A percentile compares a stretch with the other conserved stretches of the same genome.
phyloP scores from a whole-genome alignment of 1,140 invertebrate species.

The Tribolium madens region DNA sequence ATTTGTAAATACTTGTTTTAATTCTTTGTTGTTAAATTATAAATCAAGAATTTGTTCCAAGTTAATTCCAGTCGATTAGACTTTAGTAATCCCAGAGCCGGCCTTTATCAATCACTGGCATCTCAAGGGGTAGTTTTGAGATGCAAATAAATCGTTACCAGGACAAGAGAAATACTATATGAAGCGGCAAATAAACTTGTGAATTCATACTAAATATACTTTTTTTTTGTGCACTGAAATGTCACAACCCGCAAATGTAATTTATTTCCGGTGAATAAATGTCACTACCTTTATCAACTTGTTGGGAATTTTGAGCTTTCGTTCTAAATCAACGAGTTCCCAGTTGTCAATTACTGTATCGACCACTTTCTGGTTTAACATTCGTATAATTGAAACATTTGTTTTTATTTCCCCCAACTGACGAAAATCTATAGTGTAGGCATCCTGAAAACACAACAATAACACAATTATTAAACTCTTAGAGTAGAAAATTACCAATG shows the following conservation, averaged over 20 bases:
- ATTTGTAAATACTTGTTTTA: not conserved
- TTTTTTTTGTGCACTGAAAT: not conserved
- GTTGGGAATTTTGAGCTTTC: not conserved
- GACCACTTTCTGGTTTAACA: conserved; percentile 75
- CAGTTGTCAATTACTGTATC: conserved; percentile 37
- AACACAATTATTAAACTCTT: not conserved
- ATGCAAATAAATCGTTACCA: conserved; percentile 4
- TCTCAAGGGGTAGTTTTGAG: not conserved
- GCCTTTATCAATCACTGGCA: not conserved
- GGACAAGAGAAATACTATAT: not conserved
- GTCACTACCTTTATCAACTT: conserved; percentile 1
- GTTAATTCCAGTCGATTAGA: conserved; percentile 34
- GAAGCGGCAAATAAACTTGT: too few species aligned
- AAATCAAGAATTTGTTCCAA: not conserved
- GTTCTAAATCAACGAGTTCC: conserved; percentile 11
- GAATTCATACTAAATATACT: too few species aligned
- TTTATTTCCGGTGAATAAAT: not conserved
- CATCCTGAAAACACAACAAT: conserved; percentile 69
- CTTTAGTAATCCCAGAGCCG: conserved; percentile 9
- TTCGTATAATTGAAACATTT: conserved; percentile 80
- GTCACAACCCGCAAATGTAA: not conserved
- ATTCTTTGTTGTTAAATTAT: not conserved
- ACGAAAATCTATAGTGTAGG: conserved; percentile 78
- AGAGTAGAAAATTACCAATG: conserved; percentile 63
- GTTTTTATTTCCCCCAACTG: conserved; percentile 74